Evolutionary conservation across 2,113 vertebrate species (phyloP).

Genomic region (Apteryx owenii): DNA sequence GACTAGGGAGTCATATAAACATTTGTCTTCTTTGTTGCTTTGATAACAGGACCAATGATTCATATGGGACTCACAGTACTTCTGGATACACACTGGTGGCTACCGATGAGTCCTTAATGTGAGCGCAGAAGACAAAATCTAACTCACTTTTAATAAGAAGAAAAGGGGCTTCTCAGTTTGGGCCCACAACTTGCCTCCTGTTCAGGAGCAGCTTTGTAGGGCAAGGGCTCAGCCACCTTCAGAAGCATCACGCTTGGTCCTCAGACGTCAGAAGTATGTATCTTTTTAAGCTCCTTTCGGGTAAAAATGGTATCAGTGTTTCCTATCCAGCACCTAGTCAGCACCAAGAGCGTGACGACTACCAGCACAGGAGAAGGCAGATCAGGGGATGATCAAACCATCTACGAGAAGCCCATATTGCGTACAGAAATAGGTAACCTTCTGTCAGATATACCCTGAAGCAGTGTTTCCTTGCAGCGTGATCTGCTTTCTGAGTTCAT

Average conservation of each 20-base stretch:
- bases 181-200: background rate
- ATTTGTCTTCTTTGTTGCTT: background rate
- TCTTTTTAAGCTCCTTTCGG: background rate
- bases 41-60: background rate
- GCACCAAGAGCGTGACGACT: fast-evolving
- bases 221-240: background rate
- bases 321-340: background rate
- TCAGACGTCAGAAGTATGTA: fast-evolving
- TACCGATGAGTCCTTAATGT: fast-evolving
- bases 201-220: background rate
- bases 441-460: background rate
- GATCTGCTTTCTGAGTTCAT: background rate
- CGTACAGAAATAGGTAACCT: background rate
- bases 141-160: fast-evolving
- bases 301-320: fast-evolving
- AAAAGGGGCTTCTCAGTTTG: fast-evolving
- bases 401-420: fast-evolving
- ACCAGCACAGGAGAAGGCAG: fast-evolving
- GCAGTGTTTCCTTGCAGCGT: background rate
- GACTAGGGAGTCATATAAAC: background rate
- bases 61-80: background rate
- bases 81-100: background rate
- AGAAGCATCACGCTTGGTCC: fast-evolving
- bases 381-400: background rate
- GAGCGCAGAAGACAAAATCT: background rate